Percentiles rank a stretch among this genome's conserved stretches.
These are phyloP conservation scores for Lepilemur ruficaudatus DNA, from an alignment of 2,797 vertebrate genomes.

Conservation along the genomic window DNA sequence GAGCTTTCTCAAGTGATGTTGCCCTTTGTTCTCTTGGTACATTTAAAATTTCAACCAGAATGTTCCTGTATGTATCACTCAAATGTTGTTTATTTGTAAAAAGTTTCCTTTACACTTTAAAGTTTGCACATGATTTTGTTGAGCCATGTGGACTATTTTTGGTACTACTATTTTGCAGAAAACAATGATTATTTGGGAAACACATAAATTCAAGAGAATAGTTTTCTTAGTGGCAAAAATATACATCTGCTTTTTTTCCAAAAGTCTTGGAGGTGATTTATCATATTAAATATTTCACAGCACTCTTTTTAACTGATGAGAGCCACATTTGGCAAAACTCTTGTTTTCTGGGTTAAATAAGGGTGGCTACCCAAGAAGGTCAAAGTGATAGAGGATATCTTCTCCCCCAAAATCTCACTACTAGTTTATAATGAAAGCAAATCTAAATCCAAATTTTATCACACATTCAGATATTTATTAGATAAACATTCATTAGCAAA, in stretches of 20 bases:
- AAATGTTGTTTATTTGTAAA: constrained; percentile 23
- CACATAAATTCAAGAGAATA: neutral
- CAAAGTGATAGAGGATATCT: neutral
- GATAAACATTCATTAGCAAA: neutral
- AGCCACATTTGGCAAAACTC: neutral
- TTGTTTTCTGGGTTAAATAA: neutral
- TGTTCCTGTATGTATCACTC: neutral
- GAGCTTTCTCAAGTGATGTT: neutral
- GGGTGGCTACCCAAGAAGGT: neutral
- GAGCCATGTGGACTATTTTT: neutral
- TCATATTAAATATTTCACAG: neutral
- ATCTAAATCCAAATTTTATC: neutral
- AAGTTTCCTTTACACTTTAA: neutral
- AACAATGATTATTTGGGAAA: constrained; percentile 1
- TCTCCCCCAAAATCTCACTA: neutral
- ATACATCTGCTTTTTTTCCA: neutral
- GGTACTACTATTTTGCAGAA: constrained; percentile 3
- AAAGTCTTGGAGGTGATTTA: neutral
- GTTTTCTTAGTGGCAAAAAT: neutral
- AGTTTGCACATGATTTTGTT: neutral
- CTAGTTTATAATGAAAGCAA: neutral
- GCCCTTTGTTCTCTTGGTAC: neutral
- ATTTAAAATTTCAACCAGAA: constrained; percentile 41
- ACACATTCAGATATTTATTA: neutral
- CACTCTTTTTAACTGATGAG: neutral